These are phyloP conservation scores for Butorides virescens DNA, from an alignment of 2,113 vertebrate genomes.

Conservation along the genomic window DNA sequence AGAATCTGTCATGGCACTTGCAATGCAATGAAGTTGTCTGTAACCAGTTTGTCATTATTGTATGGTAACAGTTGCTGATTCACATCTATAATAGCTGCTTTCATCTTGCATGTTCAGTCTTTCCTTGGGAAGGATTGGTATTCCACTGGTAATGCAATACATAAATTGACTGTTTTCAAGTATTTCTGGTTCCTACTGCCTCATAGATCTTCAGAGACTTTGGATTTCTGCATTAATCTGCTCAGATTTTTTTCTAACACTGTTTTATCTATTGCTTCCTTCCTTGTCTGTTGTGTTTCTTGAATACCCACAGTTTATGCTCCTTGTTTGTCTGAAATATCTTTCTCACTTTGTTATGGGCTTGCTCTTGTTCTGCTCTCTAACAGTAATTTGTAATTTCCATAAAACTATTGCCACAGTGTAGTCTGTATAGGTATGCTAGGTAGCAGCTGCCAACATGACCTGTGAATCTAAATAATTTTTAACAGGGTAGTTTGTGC, in stretches of 20 bases:
- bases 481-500: not conserved
- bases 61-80: not conserved
- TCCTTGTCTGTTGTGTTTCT: not conserved
- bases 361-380: not conserved
- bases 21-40: not conserved
- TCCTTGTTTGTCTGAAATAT: not conserved
- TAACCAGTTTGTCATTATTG: not conserved
- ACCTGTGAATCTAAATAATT: not conserved
- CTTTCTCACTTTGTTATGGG: not conserved
- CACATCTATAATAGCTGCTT: not conserved
- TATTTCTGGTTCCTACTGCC: not conserved
- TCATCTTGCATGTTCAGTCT: not conserved
- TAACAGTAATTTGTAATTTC: not conserved
- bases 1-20: not conserved
- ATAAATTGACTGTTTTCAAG: slow-evolving; percentile 21
- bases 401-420: not conserved
- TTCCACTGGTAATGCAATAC: not conserved
- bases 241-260: not conserved
- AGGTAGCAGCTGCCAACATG: not conserved
- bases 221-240: slow-evolving; percentile 7
- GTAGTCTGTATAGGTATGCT: not conserved
- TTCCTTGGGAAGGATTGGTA: not conserved
- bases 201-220: not conserved
- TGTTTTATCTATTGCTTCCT: not conserved
- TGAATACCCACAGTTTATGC: not conserved